Percentiles rank a stretch among this genome's conserved stretches.
phyloP scores from a whole-genome alignment of 2,113 vertebrate genomes.

The Leucosticte australis region DNA sequence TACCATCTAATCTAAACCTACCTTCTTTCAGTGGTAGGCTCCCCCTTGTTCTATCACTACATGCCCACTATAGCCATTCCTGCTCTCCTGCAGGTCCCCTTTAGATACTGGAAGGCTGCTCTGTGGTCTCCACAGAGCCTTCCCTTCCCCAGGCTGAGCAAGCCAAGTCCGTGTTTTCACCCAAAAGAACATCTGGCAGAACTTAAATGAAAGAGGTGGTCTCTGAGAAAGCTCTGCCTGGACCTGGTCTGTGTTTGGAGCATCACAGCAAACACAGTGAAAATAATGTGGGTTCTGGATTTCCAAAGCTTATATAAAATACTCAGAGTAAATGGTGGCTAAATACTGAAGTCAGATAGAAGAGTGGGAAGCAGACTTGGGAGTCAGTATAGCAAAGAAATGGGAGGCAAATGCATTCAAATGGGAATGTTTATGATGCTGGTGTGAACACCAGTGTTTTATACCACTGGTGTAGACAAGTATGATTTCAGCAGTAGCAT shows the following conservation, averaged over 20 bases:
- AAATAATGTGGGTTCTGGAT: background rate
- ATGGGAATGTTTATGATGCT: fast-evolving
- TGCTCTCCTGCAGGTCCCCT: background rate
- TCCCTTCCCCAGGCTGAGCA: background rate
- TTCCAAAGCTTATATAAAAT: fast-evolving
- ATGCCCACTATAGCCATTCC: too few species aligned
- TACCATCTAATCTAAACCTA: background rate
- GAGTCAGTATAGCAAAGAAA: background rate
- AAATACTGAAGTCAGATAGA: background rate
- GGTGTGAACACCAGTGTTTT: background rate
- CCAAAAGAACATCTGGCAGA: background rate
- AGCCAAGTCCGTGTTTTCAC: background rate
- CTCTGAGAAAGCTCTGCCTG: background rate
- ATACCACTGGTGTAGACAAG: background rate
- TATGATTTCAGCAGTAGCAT: background rate
- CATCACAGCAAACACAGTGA: background rate
- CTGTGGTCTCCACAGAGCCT: background rate
- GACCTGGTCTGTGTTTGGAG: background rate
- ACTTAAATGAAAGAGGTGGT: background rate
- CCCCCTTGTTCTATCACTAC: background rate
- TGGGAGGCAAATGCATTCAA: background rate
- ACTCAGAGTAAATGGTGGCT: background rate
- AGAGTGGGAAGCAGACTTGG: background rate
- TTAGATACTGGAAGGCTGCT: background rate
- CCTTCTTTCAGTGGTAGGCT: background rate